Evolutionary conservation across 1,140 invertebrate species (phyloP), one percentile per base, ranked within the genome.

Genomic region (Cydia amplana): DNA sequence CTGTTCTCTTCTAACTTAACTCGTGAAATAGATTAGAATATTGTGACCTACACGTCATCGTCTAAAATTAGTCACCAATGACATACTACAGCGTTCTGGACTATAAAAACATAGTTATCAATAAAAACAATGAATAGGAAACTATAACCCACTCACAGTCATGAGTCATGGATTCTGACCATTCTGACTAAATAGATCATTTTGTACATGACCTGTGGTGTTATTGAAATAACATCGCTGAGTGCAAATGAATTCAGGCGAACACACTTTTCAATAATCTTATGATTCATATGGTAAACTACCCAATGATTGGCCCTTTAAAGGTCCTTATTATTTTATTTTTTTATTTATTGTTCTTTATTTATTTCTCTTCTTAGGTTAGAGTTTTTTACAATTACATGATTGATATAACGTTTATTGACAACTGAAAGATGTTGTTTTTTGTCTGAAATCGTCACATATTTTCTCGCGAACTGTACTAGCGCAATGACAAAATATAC

Each of bases 51-150:
- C 12, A 55, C 51, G 51, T 23, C 55, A 60, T 23, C 20, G 20
- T 60, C 18, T 60, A 9, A 70, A 70, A 36, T 70, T 70, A 70
- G 65, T 70, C 65, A 70, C 32, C 65, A 32, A 67, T 70, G 64
- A 70, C 65, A 70, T 18, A 18, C 18, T 23, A 18, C 65, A 18
- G n/a, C 16, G 32, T 18, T 36, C 28, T 70, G n/a, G n/a, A 36
- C 28, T 36, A 60, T 36, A 70, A 40, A 40, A 60, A 60, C 20
- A 60, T 60, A 36, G 28, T 36, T 70, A 43, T 70, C 65, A 18
- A 36, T 18, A 36, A 65, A 28, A 65, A 65, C 28, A 65, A 32
- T 70, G 32, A 40, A 43, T 67, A 40, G n/a, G 16, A 67, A 36
- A 36, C 5, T 70, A 40, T 70, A 18, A 70, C n/a, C 32, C 32